Evolutionary conservation across 2,888 invertebrate species (phyloP).

Genomic region (Stenotaenia linearis): DNA sequence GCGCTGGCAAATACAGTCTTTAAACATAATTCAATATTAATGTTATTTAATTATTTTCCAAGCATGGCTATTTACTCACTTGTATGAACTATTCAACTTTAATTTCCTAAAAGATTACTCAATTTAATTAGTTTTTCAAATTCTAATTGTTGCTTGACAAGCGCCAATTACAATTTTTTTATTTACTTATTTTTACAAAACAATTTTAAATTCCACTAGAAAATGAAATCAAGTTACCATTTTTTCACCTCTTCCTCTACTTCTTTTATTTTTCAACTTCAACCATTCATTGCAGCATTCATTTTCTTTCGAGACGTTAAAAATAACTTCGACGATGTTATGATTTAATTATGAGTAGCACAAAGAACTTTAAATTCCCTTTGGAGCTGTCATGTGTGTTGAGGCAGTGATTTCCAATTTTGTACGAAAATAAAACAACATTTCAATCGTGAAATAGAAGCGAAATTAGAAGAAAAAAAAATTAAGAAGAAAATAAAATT

Average conservation of each 20-base stretch:
- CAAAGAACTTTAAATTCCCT: slow-evolving; percentile 14
- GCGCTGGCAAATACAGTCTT: not conserved
- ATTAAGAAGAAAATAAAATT: not conserved
- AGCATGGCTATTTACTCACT: not conserved
- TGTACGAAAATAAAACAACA: slow-evolving; percentile 8
- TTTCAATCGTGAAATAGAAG: not conserved
- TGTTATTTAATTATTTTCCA: not conserved
- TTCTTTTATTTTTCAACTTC: not conserved
- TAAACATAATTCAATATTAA: not conserved
- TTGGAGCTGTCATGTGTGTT: slow-evolving; percentile 7
- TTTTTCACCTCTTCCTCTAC: not conserved
- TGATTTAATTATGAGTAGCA: slow-evolving; percentile 13
- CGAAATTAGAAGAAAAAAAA: not conserved
- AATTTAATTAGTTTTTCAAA: not conserved
- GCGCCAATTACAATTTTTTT: not conserved
- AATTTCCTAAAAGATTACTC: not conserved
- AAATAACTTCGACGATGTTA: slow-evolving; percentile 5
- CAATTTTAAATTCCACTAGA: not conserved
- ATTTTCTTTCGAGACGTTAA: not conserved
- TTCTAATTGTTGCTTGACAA: not conserved
- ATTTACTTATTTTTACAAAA: not conserved
- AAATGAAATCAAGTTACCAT: not conserved
- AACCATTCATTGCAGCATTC: not conserved
- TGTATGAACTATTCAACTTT: not conserved
- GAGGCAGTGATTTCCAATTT: slow-evolving; percentile 21